Base-by-base conservation (phyloP, 1,140 invertebrate genomes). In the Paracyclopina nana region DNA sequence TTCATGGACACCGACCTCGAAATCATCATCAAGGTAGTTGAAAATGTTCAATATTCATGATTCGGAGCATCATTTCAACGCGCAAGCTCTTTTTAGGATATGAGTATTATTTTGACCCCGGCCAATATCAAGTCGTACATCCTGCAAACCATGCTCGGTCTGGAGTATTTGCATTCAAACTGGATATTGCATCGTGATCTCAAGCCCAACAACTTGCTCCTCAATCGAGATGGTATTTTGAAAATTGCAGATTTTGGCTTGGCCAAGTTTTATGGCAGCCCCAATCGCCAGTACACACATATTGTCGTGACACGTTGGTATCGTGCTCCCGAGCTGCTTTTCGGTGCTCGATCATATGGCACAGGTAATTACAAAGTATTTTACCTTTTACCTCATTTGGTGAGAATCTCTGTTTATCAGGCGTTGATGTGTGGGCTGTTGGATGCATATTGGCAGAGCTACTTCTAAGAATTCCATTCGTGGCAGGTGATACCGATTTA, bases 1-100 rank as follows among this genome's bases (percentile, higher is more conserved):
- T 98, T 92, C 60, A 97, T 99, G 92, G 90, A 97, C 61, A 98
- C 92, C 24, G 95, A 99, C 69, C 69, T 99, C 56, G 95, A 98
- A 71, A 77, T 86, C 42, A 79, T 86, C 57, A 80, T 87, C 57
- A 85, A 84, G 65, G n/a, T n/a, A n/a, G n/a, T n/a, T n/a, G n/a
- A n/a, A n/a, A n/a, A n/a, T n/a, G n/a, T n/a, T n/a, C n/a, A n/a
- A n/a, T n/a, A n/a, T n/a, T n/a, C n/a, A n/a, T n/a, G n/a, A n/a
- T n/a, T n/a, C n/a, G n/a, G n/a, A n/a, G n/a, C n/a, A n/a, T n/a
- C n/a, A n/a, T n/a, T n/a, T n/a, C n/a, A n/a, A n/a, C n/a, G n/a
- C n/a, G n/a, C n/a, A n/a, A n/a, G n/a, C n/a, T n/a, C n/a, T n/a
- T n/a, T n/a, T n/a, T n/a, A n/a, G n/a, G 82, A 86, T 56, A 77